phyloP scores from a whole-genome alignment of 2,888 invertebrate species.

The Apodemia zela region DNA sequence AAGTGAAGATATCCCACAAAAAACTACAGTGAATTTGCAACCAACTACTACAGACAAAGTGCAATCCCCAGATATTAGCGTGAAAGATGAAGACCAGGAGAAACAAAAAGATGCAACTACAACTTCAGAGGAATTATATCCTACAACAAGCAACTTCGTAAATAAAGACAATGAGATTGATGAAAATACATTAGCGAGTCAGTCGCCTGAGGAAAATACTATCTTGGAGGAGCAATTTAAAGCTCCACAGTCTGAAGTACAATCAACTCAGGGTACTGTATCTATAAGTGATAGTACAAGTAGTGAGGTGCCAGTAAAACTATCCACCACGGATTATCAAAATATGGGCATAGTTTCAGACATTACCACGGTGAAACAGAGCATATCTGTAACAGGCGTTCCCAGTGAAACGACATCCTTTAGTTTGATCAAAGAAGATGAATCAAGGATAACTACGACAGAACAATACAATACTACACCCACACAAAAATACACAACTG shows the following conservation, averaged over 20 bases:
- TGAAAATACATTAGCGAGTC: neutral
- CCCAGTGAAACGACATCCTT: constrained; percentile 1
- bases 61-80: constrained; percentile 3
- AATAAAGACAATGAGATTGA: neutral
- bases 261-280: neutral
- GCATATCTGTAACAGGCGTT: neutral
- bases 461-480: neutral
- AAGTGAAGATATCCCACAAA: neutral
- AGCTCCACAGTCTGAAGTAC: neutral
- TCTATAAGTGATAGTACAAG: neutral
- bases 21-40: neutral
- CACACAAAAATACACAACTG: neutral
- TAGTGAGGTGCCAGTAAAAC: neutral
- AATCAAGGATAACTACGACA: neutral
- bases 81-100: constrained; percentile 13
- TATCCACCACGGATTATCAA: neutral
- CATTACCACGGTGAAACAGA: neutral
- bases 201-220: neutral
- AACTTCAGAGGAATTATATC: constrained; percentile 18
- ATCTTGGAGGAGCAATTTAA: neutral
- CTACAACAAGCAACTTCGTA: neutral
- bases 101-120: neutral
- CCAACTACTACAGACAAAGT: constrained; percentile 19
- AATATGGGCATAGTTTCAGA: neutral
- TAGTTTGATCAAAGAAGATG: neutral